These are phyloP conservation scores for Eilema griseolum DNA, from an alignment of 2,888 invertebrate species.

Conservation along the genomic window DNA sequence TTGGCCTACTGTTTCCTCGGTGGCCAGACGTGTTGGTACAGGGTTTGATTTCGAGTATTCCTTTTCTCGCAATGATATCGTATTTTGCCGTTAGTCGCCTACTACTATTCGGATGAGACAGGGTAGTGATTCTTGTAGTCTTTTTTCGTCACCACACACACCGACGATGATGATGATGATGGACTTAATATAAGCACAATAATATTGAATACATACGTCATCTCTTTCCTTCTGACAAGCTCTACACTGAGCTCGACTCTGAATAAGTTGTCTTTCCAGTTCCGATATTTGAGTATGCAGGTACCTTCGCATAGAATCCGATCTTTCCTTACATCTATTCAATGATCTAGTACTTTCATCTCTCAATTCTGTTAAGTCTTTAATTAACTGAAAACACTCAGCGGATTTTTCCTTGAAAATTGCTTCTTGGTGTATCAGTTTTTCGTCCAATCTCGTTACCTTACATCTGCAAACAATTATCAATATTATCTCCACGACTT, in stretches of 20 bases:
- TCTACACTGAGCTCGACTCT: slow-evolving; percentile 74
- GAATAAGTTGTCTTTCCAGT: slow-evolving; percentile 74
- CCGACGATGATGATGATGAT: no score
- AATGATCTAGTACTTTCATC: slow-evolving; percentile 65
- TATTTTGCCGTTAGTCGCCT: no score
- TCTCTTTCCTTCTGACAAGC: slow-evolving; percentile 78
- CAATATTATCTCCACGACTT: background rate
- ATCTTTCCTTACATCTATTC: slow-evolving; percentile 67
- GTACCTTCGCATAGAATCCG: slow-evolving; percentile 71
- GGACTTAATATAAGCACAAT: background rate
- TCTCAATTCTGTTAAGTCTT: slow-evolving; percentile 70
- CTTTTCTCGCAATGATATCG: no score
- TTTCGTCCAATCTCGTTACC: slow-evolving; percentile 69
- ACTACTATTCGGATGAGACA: no score
- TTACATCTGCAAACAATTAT: slow-evolving; percentile 56
- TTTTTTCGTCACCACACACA: no score
- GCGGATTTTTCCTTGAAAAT: slow-evolving; percentile 66
- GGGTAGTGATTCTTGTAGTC: no score
- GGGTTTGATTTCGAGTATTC: no score
- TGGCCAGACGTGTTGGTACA: no score
- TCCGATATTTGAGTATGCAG: slow-evolving; percentile 76
- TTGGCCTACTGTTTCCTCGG: no score
- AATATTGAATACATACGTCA: slow-evolving; percentile 62
- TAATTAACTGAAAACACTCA: slow-evolving; percentile 63
- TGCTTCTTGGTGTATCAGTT: slow-evolving; percentile 64